Base-by-base conservation (phyloP, 2,888 invertebrate species). In the Aleiodes alternator region DNA sequence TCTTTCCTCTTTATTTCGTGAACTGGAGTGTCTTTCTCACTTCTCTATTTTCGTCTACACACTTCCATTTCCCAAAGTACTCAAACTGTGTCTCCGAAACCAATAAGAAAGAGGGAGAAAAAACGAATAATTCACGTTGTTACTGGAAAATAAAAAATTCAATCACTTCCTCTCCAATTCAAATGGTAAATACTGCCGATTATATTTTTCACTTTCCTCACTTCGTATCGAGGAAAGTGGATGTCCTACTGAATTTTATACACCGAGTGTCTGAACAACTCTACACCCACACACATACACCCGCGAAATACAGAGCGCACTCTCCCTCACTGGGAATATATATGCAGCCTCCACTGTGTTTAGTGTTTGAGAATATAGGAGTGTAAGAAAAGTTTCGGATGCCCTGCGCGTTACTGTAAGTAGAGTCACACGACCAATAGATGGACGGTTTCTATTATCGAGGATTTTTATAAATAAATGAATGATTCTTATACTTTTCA, bases 161-260 rank as follows among this genome's bases (percentile, higher is more conserved):
- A 12, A 64, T 64, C 16, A 12, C 34, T 64, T 23, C 23, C 34
- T 23, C 23, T 23, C 23, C 16, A 43, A 43, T 64, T 48, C 79
- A 78, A 48, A 72, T 61, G 61, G 6, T 31, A 59, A 16, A 23
- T 64, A 16, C 43, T 16, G 8, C 2, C 31, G 14, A 64, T 43
- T 64, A 16, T 59, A 38, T 48, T 81, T 48, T 81, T 83, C 83
- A 84, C 86, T 86, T 86, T 86, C 84, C 82, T 84, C 23, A 23
- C 23, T 23, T 23, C 83, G 80, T 76, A 76, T 64, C 82, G 82
- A 85, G 82, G 85, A 87, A 86, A 87, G 87, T 86, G 83, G 84
- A 84, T 34, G 34, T 34, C 34, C 85, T 85, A 84, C 84, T 83
- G 83, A 84, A 43, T 43, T 43, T 11, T 43, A 7, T 43, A 43